phyloP scores from a whole-genome alignment of 2,797 vertebrate species.

The Xiphorhynchus erythropygius region DNA sequence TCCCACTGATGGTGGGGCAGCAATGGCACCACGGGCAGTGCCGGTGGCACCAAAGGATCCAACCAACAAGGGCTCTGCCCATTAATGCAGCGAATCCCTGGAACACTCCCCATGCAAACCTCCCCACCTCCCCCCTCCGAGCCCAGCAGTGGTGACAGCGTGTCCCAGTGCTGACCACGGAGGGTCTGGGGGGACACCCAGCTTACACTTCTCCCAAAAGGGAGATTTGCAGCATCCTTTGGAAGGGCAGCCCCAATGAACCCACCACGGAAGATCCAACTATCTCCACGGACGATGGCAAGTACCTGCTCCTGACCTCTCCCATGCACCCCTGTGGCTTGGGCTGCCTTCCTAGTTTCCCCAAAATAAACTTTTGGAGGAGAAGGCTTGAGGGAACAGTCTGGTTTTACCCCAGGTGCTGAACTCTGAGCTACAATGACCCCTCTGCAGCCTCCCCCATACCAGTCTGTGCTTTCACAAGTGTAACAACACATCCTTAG shows the following conservation, averaged over 20 bases:
- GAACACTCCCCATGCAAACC: neutral
- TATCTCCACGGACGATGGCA: fast-evolving
- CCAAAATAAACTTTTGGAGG: neutral
- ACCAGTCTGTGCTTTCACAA: neutral
- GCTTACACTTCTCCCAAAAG: fast-evolving
- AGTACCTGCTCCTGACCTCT: neutral
- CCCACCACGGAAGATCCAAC: fast-evolving
- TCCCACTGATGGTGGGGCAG: fast-evolving
- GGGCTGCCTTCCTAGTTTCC: neutral
- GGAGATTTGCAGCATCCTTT: neutral
- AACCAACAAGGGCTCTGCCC: neutral
- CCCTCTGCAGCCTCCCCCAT: neutral
- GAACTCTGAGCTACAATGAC: neutral
- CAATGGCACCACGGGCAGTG: neutral
- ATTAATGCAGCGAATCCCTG: neutral
- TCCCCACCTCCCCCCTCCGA: neutral
- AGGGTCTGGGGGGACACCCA: neutral
- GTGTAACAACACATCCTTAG: fast-evolving
- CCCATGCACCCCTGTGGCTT: neutral
- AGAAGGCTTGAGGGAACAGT: neutral
- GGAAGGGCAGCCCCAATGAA: neutral
- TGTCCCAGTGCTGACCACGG: neutral
- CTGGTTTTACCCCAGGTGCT: neutral
- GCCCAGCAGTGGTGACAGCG: neutral
- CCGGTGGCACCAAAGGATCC: neutral